Evolutionary conservation across 2,888 invertebrate genomes (phyloP).

Genomic region (Stenoptilia bipunctidactyla): DNA sequence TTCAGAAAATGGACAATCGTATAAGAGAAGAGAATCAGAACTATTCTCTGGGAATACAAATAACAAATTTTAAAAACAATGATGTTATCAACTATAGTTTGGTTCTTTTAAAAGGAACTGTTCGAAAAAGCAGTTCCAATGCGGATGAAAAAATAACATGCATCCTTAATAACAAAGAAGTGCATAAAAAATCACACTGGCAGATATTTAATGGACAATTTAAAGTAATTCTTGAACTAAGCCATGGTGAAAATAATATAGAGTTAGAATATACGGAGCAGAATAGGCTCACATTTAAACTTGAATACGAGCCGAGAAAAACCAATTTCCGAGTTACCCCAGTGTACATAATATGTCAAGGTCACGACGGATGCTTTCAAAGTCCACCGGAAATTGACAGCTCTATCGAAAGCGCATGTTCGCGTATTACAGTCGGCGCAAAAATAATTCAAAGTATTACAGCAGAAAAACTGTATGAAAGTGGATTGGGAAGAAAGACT

Average conservation of each 20-base stretch:
- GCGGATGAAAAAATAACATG: conserved; percentile 53
- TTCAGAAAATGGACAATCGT: conserved; percentile 68
- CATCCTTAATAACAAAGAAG: conserved; percentile 43
- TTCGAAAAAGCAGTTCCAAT: conserved; percentile 54
- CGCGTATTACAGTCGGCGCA: conserved; percentile 81
- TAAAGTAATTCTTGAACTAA: conserved; percentile 76
- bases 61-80: conserved; percentile 74
- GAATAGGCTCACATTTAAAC: conserved; percentile 45
- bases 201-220: conserved; percentile 76
- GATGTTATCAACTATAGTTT: conserved; percentile 73
- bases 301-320: conserved; percentile 71
- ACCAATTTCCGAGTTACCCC: conserved; percentile 79
- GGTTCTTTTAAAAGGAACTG: conserved; percentile 72
- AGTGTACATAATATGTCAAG: conserved; percentile 85
- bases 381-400: conserved; percentile 74
- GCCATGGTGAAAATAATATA: conserved; percentile 74
- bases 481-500: conserved; percentile 82
- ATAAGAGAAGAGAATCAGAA: conserved; percentile 50
- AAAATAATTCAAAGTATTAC: conserved; percentile 88
- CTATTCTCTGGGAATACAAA: conserved; percentile 51
- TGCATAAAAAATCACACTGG: conserved; percentile 65
- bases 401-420: conserved; percentile 79
- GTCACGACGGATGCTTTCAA: conserved; percentile 85
- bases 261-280: conserved; percentile 69
- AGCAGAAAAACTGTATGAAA: conserved; percentile 88